Evolutionary conservation across 2,888 invertebrate species (phyloP), one percentile per base, ranked within the genome.

Genomic region (Cistogaster globosa): DNA sequence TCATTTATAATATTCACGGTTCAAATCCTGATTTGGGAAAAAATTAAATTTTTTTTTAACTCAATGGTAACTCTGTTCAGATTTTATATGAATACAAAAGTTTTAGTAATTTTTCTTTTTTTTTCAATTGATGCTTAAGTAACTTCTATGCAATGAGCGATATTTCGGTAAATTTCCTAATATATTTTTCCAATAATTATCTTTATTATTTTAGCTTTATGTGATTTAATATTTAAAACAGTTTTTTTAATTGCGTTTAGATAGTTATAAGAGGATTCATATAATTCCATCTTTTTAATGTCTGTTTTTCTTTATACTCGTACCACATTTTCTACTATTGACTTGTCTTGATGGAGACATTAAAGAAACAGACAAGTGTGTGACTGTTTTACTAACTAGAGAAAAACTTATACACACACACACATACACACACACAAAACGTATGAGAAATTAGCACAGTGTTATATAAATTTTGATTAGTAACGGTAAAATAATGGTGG

Each of bases 311-410:
- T n/a, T n/a, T n/a, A n/a, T n/a, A n/a, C 14, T 48, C 6, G 3
- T 2, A 18, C 38, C 57, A 71, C 63, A 55, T 71, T 45, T 63
- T 63, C 36, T 71, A 71, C 18, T 79, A 79, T 71, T 63, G 57
- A 63, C 63, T 55, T 63, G 62, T 36, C 36, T 71, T 57, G 45
- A 72, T 57, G 65, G 48, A 72, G 63, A 57, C 48, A 71, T 79
- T 20, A 36, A 48, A 45, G 32, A 42, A 45, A 18, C 69, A 65
- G 57, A 63, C 63, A 67, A 58, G 65, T 58, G 57, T 14, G 16
- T 71, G 79, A 63, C 71, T 63, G 48, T 65, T 79, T 36, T 71
- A 48, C 36, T 36, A 71, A 79, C 63, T 57, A 51, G 38, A 5
- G 42, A 12, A 42, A 42, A 12, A 12, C 12, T 1, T 12, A 42